Base-by-base conservation (phyloP, 2,113 vertebrate species). In the Actinemys pallida region DNA sequence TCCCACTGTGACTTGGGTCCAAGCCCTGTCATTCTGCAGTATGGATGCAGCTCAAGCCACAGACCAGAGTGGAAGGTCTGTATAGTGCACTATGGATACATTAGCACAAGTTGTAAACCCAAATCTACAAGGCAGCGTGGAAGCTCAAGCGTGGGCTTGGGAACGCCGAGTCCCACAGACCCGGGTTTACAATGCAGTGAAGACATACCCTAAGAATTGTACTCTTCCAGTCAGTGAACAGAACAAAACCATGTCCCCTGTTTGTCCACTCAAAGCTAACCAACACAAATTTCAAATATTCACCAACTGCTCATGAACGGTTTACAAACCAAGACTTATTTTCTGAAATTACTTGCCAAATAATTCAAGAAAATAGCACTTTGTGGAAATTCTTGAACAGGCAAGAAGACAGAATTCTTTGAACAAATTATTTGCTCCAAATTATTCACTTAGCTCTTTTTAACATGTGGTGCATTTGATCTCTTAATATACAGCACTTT, bases 401-500 rank as follows among this genome's bases (percentile, higher is more conserved):
- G 22, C 42, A 78, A 62, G 47, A 2, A 62, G 20, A 39, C 88
- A 42, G 53, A 90, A 79, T 75, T 83, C 54, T 65, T 87, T 13
- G 4, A 16, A n/a, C 57, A 81, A 87, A 27, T 95, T 13, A 85
- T 83, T 95, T 88, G 10, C 22, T 87, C 87, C 31, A 49, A 42
- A 42, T 92, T 57, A 87, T 80, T 79, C 86, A 80, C 89, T 4
- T 10, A 75, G 47, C 31, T 90, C 78, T 87, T 17, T 39, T 87
- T 11, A 1, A 1, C 1, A 8, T 19, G 78, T 65, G 87, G 57
- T n/a, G 1, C 57, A 80, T 93, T 95, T 96, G 81, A 83, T 76
- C 42, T 87, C 90, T 76, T 91, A 76, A 56, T 86, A 92, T 90
- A 65, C 57, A 76, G 45, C 93, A 92, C 93, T 90, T 92, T 80